These are phyloP conservation scores for Pollenia angustigena DNA, from an alignment of 2,888 invertebrate species.

Conservation along the genomic window DNA sequence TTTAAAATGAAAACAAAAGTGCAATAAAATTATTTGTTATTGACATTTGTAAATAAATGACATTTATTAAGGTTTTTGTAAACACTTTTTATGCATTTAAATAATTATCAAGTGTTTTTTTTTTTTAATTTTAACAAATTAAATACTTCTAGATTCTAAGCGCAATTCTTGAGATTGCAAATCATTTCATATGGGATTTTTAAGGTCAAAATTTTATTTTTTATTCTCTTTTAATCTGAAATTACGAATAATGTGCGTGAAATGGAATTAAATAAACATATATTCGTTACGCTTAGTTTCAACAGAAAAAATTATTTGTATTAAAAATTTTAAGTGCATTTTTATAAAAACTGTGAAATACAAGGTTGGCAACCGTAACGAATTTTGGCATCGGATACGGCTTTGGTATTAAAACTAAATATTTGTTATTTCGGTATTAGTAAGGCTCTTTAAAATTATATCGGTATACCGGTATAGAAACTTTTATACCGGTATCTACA, in stretches of 20 bases:
- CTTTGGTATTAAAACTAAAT: too few species aligned
- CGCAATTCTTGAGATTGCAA: conserved; percentile 32
- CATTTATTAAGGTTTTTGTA: conserved; percentile 1
- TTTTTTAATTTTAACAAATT: background rate
- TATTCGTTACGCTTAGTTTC: background rate
- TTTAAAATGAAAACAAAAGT: conserved; percentile 11
- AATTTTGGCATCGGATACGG: too few species aligned
- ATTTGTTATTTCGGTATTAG: too few species aligned
- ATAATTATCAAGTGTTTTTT: background rate
- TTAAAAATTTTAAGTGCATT: conserved; percentile 20
- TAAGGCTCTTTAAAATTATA: too few species aligned
- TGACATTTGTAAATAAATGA: conserved; percentile 3
- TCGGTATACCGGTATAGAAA: too few species aligned
- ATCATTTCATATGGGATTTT: conserved; percentile 21
- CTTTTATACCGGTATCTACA: too few species aligned
- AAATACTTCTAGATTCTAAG: background rate
- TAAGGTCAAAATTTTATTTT: conserved; percentile 26
- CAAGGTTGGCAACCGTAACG: too few species aligned
- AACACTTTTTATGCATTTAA: background rate
- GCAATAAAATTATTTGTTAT: conserved; percentile 18
- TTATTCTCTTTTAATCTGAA: conserved; percentile 1
- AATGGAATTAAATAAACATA: background rate
- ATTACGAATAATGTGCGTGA: background rate
- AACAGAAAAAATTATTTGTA: too few species aligned
- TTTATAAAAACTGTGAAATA: background rate